Conservation (phyloP, 2,888 invertebrate species). For the Meliscaeva auricollis region DNA sequence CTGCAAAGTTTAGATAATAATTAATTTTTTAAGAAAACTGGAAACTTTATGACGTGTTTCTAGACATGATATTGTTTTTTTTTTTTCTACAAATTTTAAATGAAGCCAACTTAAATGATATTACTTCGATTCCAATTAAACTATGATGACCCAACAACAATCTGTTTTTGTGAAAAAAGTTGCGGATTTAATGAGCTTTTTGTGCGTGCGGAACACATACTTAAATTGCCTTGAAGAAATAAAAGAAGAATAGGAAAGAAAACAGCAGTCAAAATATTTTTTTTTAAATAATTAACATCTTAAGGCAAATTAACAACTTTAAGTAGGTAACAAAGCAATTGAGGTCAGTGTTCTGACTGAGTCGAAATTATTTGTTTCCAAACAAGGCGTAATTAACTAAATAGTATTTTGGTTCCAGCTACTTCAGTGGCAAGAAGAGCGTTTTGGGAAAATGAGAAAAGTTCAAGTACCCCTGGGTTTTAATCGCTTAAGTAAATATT, state of each 20-base stretch:
- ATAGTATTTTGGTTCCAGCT: too few relatives aligned
- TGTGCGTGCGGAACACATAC: not conserved
- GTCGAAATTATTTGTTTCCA: not conserved
- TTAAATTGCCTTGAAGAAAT: not conserved
- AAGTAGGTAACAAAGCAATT: not conserved
- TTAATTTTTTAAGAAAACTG: not conserved
- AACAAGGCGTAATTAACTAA: not conserved
- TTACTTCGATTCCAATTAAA: not conserved
- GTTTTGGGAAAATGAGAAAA: too few relatives aligned
- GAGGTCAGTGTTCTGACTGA: not conserved
- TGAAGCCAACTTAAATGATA: not conserved
- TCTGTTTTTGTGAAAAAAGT: conserved; percentile 15
- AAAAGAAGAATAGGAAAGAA: too few relatives aligned
- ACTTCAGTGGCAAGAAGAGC: too few relatives aligned
- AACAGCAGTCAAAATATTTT: not conserved
- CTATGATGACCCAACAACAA: conserved; percentile 17
- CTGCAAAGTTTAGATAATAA: not conserved
- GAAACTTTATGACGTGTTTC: conserved; percentile 8
- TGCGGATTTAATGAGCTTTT: conserved; percentile 5
- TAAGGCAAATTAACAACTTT: not conserved
- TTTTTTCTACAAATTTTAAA: too few relatives aligned
- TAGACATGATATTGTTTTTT: not conserved
- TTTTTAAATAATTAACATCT: not conserved
- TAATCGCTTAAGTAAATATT: too few relatives aligned
- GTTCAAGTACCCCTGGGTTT: too few relatives aligned